These are phyloP conservation scores for Deilephila elpenor DNA, from an alignment of 2,888 invertebrate genomes.

Conservation along the genomic window DNA sequence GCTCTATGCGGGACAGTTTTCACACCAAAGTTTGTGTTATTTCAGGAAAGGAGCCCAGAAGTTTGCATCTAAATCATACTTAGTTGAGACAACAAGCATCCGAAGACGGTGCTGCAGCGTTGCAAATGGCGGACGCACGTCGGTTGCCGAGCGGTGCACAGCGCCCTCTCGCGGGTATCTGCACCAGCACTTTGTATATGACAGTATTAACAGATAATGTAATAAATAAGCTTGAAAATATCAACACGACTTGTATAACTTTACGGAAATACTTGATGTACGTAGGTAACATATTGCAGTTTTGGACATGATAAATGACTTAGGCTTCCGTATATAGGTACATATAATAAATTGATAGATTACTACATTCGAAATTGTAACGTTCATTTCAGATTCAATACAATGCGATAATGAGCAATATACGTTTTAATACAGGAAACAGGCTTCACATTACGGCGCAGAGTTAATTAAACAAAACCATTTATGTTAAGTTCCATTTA, in stretches of 20 bases:
- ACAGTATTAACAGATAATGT: slow-evolving; percentile 9
- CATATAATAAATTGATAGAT: background rate
- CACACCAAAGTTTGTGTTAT: slow-evolving; percentile 59
- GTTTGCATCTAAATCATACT: slow-evolving; percentile 69
- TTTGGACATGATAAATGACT: too few species aligned
- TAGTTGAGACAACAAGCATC: slow-evolving; percentile 60
- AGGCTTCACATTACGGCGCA: background rate
- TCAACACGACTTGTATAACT: too few species aligned
- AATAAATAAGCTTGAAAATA: background rate
- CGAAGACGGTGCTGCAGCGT: slow-evolving; percentile 40
- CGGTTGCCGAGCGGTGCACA: slow-evolving; percentile 13
- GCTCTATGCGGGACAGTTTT: slow-evolving; percentile 45
- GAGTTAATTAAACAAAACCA: slow-evolving; percentile 3
- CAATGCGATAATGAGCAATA: background rate
- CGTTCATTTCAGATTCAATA: background rate
- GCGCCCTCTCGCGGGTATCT: background rate
- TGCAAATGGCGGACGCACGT: slow-evolving; percentile 38
- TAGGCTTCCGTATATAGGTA: too few species aligned
- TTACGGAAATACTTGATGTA: too few species aligned
- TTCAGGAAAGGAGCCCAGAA: slow-evolving; percentile 59
- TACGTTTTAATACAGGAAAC: background rate
- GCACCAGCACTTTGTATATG: slow-evolving; percentile 6
- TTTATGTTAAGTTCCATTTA: slow-evolving; percentile 5
- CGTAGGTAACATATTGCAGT: too few species aligned
- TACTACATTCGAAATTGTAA: background rate